Conservation (phyloP, 2,888 invertebrate genomes). For the Galeruca laticollis region DNA sequence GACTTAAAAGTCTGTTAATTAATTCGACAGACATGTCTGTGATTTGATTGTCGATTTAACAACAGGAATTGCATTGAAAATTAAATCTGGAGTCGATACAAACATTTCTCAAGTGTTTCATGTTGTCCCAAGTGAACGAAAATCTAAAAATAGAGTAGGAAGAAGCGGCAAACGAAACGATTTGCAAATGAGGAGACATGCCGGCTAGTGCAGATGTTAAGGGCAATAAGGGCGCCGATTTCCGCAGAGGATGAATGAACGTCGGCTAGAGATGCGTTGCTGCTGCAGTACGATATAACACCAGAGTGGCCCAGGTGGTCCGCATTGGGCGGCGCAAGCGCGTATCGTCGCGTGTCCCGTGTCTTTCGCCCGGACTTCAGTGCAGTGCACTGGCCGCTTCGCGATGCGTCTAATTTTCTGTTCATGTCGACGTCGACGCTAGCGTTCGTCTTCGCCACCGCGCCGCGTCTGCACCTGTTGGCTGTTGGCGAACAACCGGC, state of each 20-base stretch:
- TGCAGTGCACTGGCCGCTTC: conserved; percentile 56
- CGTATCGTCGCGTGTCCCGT: conserved; percentile 49
- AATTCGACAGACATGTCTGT: background rate
- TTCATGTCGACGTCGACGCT: conserved; percentile 42
- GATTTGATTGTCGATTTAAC: background rate
- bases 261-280: conserved; percentile 56
- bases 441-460: conserved; percentile 14
- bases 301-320: conserved; percentile 61
- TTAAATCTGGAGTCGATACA: conserved; percentile 27
- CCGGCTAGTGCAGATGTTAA: conserved; percentile 43
- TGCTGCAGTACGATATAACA: conserved; percentile 59
- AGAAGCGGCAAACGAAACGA: conserved; percentile 25
- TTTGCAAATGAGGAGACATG: conserved; percentile 37
- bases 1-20: background rate
- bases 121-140: conserved; percentile 14
- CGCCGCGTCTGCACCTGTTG: conserved; percentile 52
- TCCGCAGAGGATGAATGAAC: conserved; percentile 55
- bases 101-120: conserved; percentile 7
- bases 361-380: conserved; percentile 53
- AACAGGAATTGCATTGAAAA: conserved; percentile 11
- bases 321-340: conserved; percentile 63
- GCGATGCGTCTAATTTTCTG: conserved; percentile 51
- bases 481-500: conserved; percentile 48
- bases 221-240: conserved; percentile 44
- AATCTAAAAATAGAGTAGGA: conserved; percentile 31